phyloP scores from a whole-genome alignment of 37 sponge, comb jelly and placozoan genomes.

The Agelas oroides region DNA sequence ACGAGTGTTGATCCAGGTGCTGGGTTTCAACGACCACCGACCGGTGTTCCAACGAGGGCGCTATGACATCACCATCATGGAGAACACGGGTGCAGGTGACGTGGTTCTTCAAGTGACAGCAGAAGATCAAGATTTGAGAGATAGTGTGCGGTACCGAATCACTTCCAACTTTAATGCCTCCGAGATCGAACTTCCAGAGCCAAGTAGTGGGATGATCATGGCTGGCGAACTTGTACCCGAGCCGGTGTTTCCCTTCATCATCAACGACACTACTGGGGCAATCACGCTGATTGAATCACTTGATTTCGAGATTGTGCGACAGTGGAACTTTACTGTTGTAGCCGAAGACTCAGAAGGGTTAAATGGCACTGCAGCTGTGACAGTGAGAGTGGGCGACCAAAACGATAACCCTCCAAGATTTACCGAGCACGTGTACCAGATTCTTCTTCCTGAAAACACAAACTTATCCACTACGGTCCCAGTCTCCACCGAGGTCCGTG shows the following conservation, averaged over 20 bases:
- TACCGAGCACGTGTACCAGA: slow-evolving; percentile 18
- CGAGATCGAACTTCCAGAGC: not conserved
- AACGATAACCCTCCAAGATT: slow-evolving; percentile 76
- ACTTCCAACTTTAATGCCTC: not conserved
- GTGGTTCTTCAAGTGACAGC: slow-evolving; percentile 36
- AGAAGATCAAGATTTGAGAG: slow-evolving; percentile 32
- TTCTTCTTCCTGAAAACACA: slow-evolving; percentile 12
- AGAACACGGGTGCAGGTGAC: slow-evolving; percentile 45
- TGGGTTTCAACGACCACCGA: slow-evolving; percentile 42
- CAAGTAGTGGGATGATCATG: not conserved
- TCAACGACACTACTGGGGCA: slow-evolving; percentile 56
- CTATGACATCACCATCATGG: slow-evolving; percentile 27
- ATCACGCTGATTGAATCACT: slow-evolving; percentile 44
- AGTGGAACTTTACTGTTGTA: slow-evolving; percentile 48
- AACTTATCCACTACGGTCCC: slow-evolving; percentile 16
- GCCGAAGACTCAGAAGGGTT: slow-evolving; percentile 45
- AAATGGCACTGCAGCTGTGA: slow-evolving; percentile 35
- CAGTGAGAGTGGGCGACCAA: slow-evolving; percentile 43
- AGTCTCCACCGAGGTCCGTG: slow-evolving; percentile 26
- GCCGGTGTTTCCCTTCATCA: slow-evolving; percentile 41
- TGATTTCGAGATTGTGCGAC: slow-evolving; percentile 41
- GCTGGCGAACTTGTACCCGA: not conserved
- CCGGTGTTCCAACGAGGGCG: slow-evolving; percentile 48
- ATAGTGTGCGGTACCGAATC: slow-evolving; percentile 14
- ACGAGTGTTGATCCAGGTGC: slow-evolving; percentile 27